Base-by-base conservation (phyloP, 1,140 invertebrate species). In the Calosoma granatense region DNA sequence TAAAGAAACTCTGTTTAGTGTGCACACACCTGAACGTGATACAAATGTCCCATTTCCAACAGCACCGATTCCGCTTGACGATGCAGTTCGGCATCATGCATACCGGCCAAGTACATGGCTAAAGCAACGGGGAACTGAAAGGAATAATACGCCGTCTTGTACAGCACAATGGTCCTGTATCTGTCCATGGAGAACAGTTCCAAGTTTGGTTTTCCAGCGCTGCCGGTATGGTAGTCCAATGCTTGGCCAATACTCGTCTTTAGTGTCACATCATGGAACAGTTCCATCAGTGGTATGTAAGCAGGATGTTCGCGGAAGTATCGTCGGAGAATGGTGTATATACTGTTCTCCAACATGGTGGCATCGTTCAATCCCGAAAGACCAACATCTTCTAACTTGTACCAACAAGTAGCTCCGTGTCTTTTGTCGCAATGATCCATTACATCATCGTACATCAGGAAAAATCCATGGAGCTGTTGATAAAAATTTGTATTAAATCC, bases 11-110 rank as follows among this genome's bases (percentile, higher is more conserved):
- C n/a, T n/a, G n/a, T n/a, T n/a, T n/a, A n/a, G n/a, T 36, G n/a
- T 9, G n/a, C 6, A 55, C 14, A 21, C 69, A 86, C 87, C 76
- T 92, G 92, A 30, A 97, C 88, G 84, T 98, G 95, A 68, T 90
- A 98, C 67, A 94, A 94, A 65, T 92, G 85, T n/a, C 96, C 96
- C 84, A 98, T 96, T 75, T 96, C 87, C 21, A 97, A 69, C 0
- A 97, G 72, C 65, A 98, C 92, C 0, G 81, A 86, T 72, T 91
- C 90, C 0, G 89, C 90, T 75, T 94, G 87, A 54, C 85, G 76
- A 65, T 92, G 88, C 22, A 87, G 81, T 69, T 92, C 85, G 15
- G 81, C 75, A 74, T 95, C 90, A 53, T 81, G 83, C 19, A 90
- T 82, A 76, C 81, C 83, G 65, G 88, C 85, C 79, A 97, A 84